phyloP scores from a whole-genome alignment of 2,888 invertebrate genomes.

The Heliconius ismenius region DNA sequence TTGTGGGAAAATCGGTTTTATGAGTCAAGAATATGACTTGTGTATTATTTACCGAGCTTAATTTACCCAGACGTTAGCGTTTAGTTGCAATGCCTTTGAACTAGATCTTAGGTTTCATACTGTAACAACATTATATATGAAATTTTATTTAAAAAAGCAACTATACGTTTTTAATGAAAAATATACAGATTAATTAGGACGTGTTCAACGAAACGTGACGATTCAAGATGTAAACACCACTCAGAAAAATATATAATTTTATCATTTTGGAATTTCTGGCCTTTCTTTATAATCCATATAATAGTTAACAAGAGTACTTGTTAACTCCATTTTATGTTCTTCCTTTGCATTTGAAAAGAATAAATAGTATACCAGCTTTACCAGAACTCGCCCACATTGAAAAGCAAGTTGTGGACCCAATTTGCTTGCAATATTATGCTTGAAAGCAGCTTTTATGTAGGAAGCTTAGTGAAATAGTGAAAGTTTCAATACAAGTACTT shows the following conservation, averaged over 20 bases:
- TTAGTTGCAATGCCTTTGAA: background rate
- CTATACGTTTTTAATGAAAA: background rate
- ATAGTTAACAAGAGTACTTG: too few relatives aligned
- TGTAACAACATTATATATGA: background rate
- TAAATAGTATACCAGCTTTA: background rate
- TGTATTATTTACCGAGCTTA: background rate
- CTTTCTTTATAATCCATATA: too few relatives aligned
- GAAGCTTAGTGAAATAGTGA: conserved; percentile 25
- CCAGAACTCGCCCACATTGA: conserved; percentile 2
- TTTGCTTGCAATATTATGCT: conserved; percentile 19
- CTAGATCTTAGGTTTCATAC: background rate
- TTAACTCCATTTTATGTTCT: too few relatives aligned
- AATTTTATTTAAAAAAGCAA: background rate
- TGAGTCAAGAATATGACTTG: background rate
- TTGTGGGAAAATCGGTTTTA: conserved; percentile 17
- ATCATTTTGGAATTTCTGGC: background rate
- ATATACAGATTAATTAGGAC: background rate
- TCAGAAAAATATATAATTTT: background rate
- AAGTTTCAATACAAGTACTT: conserved; percentile 13
- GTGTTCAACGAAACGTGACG: too few relatives aligned
- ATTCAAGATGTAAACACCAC: too few relatives aligned
- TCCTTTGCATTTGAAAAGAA: background rate
- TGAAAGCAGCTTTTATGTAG: conserved; percentile 20
- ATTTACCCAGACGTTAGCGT: background rate
- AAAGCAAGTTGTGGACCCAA: conserved; percentile 15